Conservation (phyloP, 2,797 vertebrate genomes). For the Anguilla marmorata region DNA sequence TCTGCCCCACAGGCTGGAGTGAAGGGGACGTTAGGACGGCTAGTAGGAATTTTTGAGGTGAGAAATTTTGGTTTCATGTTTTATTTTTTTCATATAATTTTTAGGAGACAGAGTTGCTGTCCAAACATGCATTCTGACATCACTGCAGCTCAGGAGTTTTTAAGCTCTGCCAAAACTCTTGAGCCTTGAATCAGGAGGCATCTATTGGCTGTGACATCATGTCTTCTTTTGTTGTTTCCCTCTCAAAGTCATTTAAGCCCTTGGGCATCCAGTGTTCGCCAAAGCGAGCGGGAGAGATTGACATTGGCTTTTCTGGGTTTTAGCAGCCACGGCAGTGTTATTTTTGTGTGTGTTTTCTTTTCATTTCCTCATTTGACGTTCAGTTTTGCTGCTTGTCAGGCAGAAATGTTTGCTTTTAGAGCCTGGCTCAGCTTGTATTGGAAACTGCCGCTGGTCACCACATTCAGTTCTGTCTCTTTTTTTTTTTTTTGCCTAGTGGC, state of each 20-base stretch:
- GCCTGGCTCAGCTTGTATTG: not conserved
- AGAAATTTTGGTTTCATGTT: constrained; percentile 48
- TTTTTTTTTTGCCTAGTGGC: not conserved
- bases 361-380: not conserved
- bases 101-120: not conserved
- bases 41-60: constrained; percentile 98
- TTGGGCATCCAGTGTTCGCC: not conserved
- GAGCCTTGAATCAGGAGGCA: not conserved
- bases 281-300: not conserved
- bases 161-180: not conserved
- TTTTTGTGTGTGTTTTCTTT: not conserved
- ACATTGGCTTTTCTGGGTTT: not conserved
- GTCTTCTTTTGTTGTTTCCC: not conserved
- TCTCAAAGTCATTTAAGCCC: not conserved
- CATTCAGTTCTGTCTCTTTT: not conserved
- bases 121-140: not conserved
- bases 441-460: not conserved
- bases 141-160: not conserved
- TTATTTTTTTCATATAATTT: not conserved
- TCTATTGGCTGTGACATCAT: not conserved
- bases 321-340: not conserved
- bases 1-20: constrained; percentile 85
- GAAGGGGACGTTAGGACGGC: constrained; percentile 94
- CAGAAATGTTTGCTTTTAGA: not conserved
- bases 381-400: not conserved